phyloP scores from a whole-genome alignment of 2,888 invertebrate species.

The Morinoia aosen region DNA sequence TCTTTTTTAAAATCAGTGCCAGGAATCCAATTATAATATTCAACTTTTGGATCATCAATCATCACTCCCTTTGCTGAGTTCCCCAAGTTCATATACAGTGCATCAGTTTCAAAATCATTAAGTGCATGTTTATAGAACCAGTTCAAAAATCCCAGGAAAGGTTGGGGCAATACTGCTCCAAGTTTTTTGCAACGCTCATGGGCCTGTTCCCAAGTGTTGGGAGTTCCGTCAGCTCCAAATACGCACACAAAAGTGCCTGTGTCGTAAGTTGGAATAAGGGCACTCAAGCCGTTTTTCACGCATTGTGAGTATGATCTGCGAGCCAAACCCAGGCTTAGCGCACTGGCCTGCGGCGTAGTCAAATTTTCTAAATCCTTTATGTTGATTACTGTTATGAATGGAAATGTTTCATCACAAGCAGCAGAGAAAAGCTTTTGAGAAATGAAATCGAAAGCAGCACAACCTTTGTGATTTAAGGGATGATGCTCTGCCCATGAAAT shows the following conservation, averaged over 20 bases:
- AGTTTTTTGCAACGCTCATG: slow-evolving; percentile 41
- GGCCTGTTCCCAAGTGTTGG: slow-evolving; percentile 57
- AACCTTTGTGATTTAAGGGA: neutral
- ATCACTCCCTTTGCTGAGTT: neutral
- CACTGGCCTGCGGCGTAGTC: neutral
- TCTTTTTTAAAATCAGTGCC: slow-evolving; percentile 51
- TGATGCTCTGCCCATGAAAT: neutral
- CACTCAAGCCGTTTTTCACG: neutral
- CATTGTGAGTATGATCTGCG: neutral
- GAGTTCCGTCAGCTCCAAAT: neutral
- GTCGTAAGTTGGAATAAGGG: neutral
- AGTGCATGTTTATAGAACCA: slow-evolving; percentile 58
- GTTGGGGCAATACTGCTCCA: slow-evolving; percentile 55
- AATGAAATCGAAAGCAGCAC: slow-evolving; percentile 30
- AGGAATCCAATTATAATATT: slow-evolving; percentile 62
- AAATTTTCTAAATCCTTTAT: neutral
- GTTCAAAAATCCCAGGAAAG: slow-evolving; percentile 61
- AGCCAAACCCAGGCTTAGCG: neutral
- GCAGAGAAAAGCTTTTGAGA: neutral
- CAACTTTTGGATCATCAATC: slow-evolving; percentile 52
- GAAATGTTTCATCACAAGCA: neutral
- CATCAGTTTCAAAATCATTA: neutral
- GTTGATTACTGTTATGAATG: slow-evolving; percentile 22
- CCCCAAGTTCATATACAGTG: slow-evolving; percentile 56
- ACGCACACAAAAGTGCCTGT: slow-evolving; percentile 52